These are phyloP conservation scores for Blastobasis adustella DNA, from an alignment of 2,888 invertebrate species.

Conservation along the genomic window DNA sequence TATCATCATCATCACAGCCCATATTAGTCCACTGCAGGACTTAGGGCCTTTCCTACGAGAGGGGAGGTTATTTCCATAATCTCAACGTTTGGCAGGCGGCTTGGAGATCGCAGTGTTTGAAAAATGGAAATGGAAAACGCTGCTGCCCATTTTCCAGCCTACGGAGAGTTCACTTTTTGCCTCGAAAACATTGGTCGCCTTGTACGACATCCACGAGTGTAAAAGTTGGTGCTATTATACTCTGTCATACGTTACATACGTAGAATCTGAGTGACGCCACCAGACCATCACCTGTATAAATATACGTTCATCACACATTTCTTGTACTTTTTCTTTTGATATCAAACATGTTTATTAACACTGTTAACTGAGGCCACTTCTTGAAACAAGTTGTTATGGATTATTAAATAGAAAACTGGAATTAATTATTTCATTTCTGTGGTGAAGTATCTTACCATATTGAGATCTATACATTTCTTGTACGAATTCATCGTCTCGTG, in stretches of 20 bases:
- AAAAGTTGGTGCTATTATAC: not conserved
- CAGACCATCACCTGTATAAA: not conserved
- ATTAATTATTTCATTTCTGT: not conserved
- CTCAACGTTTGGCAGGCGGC: not conserved
- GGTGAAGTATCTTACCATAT: conserved; percentile 23
- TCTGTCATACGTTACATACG: not conserved
- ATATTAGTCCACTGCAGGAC: no score
- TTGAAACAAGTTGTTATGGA: not conserved
- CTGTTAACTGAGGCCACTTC: not conserved
- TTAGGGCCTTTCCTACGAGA: no score
- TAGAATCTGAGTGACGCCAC: not conserved
- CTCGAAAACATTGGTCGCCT: no score
- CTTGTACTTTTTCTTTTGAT: not conserved
- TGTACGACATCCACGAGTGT: no score
- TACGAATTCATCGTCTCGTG: conserved; percentile 22
- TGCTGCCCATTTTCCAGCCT: no score
- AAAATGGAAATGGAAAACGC: no score
- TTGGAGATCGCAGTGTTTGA: no score
- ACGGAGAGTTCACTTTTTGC: no score
- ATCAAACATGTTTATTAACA: not conserved
- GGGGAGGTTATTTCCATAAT: no score
- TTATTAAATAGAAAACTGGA: not conserved
- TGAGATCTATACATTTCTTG: conserved; percentile 27
- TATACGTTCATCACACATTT: not conserved
- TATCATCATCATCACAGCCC: no score